Evolutionary conservation across 1,140 invertebrate genomes (phyloP), one percentile per base, ranked within the genome.

Genomic region (Pogonomyrmex californicus): DNA sequence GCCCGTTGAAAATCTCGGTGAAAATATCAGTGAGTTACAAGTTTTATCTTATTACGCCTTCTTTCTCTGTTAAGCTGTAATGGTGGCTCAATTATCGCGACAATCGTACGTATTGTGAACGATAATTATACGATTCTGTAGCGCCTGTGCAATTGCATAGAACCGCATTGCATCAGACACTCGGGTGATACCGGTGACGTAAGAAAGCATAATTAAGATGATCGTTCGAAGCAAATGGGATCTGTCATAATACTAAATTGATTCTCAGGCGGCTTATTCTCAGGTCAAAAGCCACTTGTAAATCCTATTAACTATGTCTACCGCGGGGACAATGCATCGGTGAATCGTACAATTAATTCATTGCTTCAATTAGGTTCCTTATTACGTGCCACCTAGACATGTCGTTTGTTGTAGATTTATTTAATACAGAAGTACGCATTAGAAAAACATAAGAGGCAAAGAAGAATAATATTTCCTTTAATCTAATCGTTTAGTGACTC

Each of bases 361-460:
- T 94, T 94, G 93, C 91, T 87, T 91, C 93, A 93, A 94, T 94
- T 93, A 94, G 89, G 85, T 77, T 86, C 90, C 90, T 92, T 91
- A 91, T 93, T 91, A 93, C 68, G 38, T 17, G 44, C 63, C 44
- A 73, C 51, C 58, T 54, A 56, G 62, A 54, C 73, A 36, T 62
- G 12, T 38, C 36, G 36, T 4, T 7, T 58, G 51, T 86, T 86
- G 38, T 73, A 36, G 62, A 60, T 78, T 66, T 14, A 73, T 60
- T 73, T 60, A 36, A 38, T 7, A 9, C 65, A 54, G 4, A 14
- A 44, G 14, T 33, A n/a, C 3, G 14, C 17, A 49, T 36, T 30
- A 3, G 30, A 41, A 23, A 17, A 70, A 36, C 14, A 41, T 38
- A 44, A 9, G 2, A 33, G 17, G 1, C 58, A n/a, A 54, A 6